Conservation (phyloP, 1,140 invertebrate genomes). For the Maconellicoccus hirsutus region DNA sequence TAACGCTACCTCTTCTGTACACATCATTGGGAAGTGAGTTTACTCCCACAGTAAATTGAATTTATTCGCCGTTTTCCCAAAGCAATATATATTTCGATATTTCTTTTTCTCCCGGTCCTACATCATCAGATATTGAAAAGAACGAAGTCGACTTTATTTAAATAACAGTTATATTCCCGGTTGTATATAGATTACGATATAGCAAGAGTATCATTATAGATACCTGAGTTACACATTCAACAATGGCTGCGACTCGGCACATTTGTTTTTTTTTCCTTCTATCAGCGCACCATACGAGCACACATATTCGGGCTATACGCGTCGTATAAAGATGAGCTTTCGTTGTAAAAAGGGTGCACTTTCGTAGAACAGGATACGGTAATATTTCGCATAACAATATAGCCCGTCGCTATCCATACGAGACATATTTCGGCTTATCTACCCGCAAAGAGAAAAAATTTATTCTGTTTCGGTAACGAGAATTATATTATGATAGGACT, state of each 20-base stretch:
- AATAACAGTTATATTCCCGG: constrained; percentile 8
- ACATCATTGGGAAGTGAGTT: background rate
- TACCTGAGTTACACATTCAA: constrained; percentile 3
- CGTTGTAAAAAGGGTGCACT: background rate
- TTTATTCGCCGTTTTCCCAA: constrained; percentile 7
- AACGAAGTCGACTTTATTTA: background rate
- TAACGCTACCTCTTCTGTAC: background rate
- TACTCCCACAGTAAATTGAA: constrained; percentile 3
- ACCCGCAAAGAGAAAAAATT: background rate
- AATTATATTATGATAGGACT: constrained; percentile 9
- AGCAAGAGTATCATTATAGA: constrained; percentile 3
- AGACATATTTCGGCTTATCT: background rate
- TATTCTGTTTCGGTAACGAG: background rate
- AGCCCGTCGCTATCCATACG: background rate
- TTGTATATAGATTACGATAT: constrained; percentile 9
- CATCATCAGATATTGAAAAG: background rate
- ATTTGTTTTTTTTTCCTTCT: background rate
- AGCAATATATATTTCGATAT: constrained; percentile 9
- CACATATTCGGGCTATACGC: too few relatives aligned
- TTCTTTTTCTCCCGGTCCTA: constrained; percentile 3
- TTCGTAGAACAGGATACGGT: background rate
- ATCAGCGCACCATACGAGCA: background rate
- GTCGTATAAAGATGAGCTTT: too few relatives aligned
- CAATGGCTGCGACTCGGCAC: constrained; percentile 1
- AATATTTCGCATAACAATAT: constrained; percentile 9